phyloP scores from a whole-genome alignment of 2,888 invertebrate genomes.

The Slavum lentiscoides region DNA sequence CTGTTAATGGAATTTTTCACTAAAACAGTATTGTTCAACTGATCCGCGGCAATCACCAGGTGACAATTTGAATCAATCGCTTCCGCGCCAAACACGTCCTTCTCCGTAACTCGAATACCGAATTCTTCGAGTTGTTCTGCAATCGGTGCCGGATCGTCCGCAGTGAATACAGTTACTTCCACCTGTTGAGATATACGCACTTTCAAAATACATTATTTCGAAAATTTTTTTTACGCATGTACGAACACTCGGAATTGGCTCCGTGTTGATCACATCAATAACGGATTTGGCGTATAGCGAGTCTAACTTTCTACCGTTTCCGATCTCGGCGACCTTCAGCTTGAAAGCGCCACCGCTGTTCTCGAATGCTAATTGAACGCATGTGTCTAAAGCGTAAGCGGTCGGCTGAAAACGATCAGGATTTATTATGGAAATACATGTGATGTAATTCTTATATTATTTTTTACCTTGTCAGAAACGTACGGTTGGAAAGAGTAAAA shows the following conservation, averaged over 20 bases:
- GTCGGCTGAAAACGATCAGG: constrained; percentile 15
- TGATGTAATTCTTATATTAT: not conserved
- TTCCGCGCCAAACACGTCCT: constrained; percentile 65
- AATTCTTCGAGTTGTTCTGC: constrained; percentile 27
- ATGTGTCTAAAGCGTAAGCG: constrained; percentile 43
- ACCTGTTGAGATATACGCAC: not conserved
- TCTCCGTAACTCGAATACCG: constrained; percentile 21
- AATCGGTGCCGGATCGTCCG: constrained; percentile 6
- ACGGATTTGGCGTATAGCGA: constrained; percentile 47
- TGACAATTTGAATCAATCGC: constrained; percentile 71
- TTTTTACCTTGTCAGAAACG: constrained; percentile 60
- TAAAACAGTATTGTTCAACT: constrained; percentile 64
- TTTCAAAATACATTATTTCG: not conserved
- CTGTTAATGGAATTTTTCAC: constrained; percentile 67
- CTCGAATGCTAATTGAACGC: constrained; percentile 54
- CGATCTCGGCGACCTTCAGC: constrained; percentile 53
- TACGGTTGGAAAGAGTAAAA: constrained; percentile 81
- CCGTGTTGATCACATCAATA: constrained; percentile 39
- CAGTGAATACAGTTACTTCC: constrained; percentile 52
- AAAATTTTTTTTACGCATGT: not conserved
- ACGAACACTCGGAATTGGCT: constrained; percentile 32
- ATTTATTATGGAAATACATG: not conserved
- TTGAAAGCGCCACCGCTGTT: constrained; percentile 51
- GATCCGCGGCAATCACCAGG: constrained; percentile 70
- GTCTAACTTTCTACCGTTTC: constrained; percentile 45